A percentile compares a stretch with the other conserved stretches of the same genome.
These are phyloP conservation scores for Nyctibius grandis DNA, from an alignment of 2,797 vertebrate species.

Conservation along the genomic window DNA sequence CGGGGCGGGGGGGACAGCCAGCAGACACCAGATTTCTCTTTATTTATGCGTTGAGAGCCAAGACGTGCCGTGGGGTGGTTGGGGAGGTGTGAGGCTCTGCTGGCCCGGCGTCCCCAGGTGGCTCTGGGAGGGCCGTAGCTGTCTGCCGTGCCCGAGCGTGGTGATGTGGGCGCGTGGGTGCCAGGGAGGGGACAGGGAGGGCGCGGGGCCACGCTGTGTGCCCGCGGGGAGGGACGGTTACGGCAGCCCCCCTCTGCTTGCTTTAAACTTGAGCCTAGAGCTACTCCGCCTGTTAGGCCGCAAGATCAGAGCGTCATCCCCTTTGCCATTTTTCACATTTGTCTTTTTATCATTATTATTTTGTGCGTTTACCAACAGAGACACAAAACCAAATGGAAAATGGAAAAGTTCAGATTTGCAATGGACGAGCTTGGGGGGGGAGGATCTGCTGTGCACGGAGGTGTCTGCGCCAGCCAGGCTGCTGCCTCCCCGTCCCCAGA, in stretches of 20 bases:
- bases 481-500: not conserved
- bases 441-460: not conserved
- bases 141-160: conserved; percentile 35
- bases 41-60: not conserved
- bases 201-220: rapidly evolving
- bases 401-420: not conserved
- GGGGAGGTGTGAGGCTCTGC: conserved; percentile 20
- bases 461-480: not conserved
- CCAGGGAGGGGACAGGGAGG: not conserved
- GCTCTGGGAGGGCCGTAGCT: conserved; percentile 43
- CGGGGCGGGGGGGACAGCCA: not conserved
- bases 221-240: not conserved
- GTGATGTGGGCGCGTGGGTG: not conserved
- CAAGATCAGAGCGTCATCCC: not conserved
- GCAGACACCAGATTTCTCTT: not conserved
- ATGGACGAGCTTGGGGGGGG: not conserved
- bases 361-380: not conserved
- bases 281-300: not conserved
- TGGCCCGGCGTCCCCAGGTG: not conserved
- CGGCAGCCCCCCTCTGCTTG: not conserved
- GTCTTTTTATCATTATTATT: not conserved
- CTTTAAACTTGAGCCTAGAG: conserved; percentile 21
- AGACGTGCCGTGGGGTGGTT: not conserved
- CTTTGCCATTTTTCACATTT: not conserved
- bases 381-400: not conserved